A percentile compares a stretch with the other conserved stretches of the same genome.
phyloP scores from a whole-genome alignment of 1,140 invertebrate species.

The Polypedilum pembai region DNA sequence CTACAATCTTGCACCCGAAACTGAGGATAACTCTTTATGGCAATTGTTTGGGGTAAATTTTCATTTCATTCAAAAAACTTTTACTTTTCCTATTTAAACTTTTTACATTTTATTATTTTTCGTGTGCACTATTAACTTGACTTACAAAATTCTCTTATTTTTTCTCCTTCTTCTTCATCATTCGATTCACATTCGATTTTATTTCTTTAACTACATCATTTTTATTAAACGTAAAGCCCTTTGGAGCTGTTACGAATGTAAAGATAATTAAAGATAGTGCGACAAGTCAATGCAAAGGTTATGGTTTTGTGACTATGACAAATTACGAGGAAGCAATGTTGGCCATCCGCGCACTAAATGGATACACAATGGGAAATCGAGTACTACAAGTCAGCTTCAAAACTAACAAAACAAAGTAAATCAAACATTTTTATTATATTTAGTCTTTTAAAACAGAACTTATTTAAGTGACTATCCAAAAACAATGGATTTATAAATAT shows the following conservation, averaged over 20 bases:
- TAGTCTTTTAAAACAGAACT: not conserved
- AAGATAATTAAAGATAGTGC: slow-evolving; percentile 96
- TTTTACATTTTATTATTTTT: not conserved
- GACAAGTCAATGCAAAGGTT: slow-evolving; percentile 99
- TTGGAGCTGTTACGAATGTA: slow-evolving; percentile 97
- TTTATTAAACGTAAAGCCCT: slow-evolving; percentile 53
- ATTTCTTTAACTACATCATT: not conserved
- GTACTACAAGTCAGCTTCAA: slow-evolving; percentile 98
- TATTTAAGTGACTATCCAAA: slow-evolving; percentile 11
- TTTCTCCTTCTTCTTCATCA: not conserved
- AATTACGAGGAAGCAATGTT: slow-evolving; percentile 97
- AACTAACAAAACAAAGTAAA: slow-evolving; percentile 74
- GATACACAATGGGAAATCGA: slow-evolving; percentile 91
- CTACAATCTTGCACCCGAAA: slow-evolving; percentile 96
- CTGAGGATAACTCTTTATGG: slow-evolving; percentile 97
- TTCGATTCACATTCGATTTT: not conserved
- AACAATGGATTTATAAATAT: slow-evolving; percentile 16
- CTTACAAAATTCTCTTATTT: not conserved
- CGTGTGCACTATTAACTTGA: not conserved
- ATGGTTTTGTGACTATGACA: slow-evolving; percentile 99
- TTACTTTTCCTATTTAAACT: not conserved
- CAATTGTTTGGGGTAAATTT: slow-evolving; percentile 77
- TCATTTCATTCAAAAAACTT: not conserved
- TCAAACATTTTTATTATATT: not conserved
- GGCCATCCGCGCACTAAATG: slow-evolving; percentile 95